Evolutionary conservation across 2,888 invertebrate species (phyloP).

Genomic region (Eucera pruinosa): DNA sequence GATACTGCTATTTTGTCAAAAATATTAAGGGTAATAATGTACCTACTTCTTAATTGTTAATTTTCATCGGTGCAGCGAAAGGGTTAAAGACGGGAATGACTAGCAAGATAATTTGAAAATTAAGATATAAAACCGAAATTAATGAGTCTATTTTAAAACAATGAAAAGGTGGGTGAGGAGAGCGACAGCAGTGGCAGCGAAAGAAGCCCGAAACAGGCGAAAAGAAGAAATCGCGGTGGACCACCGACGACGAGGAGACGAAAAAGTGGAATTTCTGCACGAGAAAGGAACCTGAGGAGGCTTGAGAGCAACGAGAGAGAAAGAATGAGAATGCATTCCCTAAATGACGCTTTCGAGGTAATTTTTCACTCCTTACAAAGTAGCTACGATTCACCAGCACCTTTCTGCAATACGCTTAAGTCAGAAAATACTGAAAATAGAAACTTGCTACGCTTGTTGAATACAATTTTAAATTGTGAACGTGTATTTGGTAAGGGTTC

Average conservation of each 20-base stretch:
- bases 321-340: constrained; percentile 95
- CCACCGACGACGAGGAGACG: constrained; percentile 86
- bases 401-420: not conserved
- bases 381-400: not conserved
- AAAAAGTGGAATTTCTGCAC: constrained; percentile 91
- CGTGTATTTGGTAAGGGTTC: no score
- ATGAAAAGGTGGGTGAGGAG: constrained; percentile 81
- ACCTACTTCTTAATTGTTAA: no score
- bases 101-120: not conserved
- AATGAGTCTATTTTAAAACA: constrained; percentile 21
- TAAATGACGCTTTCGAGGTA: constrained; percentile 96
- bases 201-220: constrained; percentile 82
- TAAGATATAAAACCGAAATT: not conserved
- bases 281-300: constrained; percentile 93
- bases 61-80: no score
- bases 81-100: no score
- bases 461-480: not conserved
- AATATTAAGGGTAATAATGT: no score
- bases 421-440: no score
- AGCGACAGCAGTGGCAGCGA: constrained; percentile 83
- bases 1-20: no score
- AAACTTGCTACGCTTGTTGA: no score
- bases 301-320: constrained; percentile 96
- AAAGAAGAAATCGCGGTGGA: constrained; percentile 81
- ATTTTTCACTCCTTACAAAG: constrained; percentile 19